Conservation (phyloP, 2,113 vertebrate species). For the Apistogramma diplotaenia region DNA sequence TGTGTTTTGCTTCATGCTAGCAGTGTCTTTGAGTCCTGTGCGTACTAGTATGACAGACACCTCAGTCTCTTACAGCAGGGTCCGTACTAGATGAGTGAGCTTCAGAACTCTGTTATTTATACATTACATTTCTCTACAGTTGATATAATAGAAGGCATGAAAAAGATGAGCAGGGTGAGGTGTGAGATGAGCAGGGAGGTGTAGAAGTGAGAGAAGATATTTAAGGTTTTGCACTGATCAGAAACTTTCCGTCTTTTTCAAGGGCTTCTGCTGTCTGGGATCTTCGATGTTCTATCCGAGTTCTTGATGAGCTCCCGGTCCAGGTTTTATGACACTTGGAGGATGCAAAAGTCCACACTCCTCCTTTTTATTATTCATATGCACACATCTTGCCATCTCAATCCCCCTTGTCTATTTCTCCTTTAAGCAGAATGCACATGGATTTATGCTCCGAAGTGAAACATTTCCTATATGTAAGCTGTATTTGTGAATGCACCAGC, state of each 20-base stretch:
- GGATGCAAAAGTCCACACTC: slow-evolving; percentile 5
- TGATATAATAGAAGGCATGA: not conserved
- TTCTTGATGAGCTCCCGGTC: not conserved
- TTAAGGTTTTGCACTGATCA: not conserved
- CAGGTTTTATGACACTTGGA: slow-evolving; percentile 15
- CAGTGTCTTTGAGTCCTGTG: slow-evolving; percentile 25
- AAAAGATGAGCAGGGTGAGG: not conserved
- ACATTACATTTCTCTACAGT: slow-evolving; percentile 38
- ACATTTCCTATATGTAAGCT: not conserved
- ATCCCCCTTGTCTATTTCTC: not conserved
- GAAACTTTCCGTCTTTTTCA: not conserved
- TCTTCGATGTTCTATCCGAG: not conserved
- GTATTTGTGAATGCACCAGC: slow-evolving; percentile 27
- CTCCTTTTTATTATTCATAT: not conserved
- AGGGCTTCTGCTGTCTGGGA: not conserved
- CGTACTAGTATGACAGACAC: slow-evolving; percentile 5
- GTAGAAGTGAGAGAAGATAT: slow-evolving; percentile 2
- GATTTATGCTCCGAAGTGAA: slow-evolving; percentile 25
- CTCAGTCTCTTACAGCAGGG: slow-evolving; percentile 13
- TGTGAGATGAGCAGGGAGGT: slow-evolving; percentile 5
- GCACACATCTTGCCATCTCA: not conserved
- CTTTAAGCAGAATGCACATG: not conserved
- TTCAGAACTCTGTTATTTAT: slow-evolving; percentile 18
- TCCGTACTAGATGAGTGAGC: slow-evolving; percentile 23
- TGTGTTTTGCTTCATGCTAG: slow-evolving; percentile 13